These are phyloP conservation scores for Microcebus lehilahytsara DNA, from an alignment of 2,113 vertebrate genomes.

Conservation along the genomic window DNA sequence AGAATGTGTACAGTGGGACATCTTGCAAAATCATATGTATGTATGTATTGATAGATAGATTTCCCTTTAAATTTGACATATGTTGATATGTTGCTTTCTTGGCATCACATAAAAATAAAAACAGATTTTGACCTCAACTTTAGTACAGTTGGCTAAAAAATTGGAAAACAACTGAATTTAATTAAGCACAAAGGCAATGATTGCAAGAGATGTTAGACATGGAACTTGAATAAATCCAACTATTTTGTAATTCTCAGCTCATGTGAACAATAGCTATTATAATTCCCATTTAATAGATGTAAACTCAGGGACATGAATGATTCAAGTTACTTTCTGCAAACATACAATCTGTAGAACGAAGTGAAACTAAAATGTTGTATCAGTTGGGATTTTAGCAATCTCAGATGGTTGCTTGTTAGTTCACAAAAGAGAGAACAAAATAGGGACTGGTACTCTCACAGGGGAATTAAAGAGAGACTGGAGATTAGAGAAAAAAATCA, in stretches of 20 bases:
- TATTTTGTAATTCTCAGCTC: background rate
- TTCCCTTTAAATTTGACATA: constrained; percentile 30
- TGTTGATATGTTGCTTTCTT: constrained; percentile 5
- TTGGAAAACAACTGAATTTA: constrained; percentile 37
- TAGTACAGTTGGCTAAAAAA: background rate
- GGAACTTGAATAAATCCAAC: background rate
- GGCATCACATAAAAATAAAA: constrained; percentile 43
- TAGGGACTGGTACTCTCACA: background rate
- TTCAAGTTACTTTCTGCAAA: background rate
- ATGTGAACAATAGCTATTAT: constrained; percentile 1
- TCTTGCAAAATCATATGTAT: background rate
- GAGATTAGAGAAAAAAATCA: background rate
- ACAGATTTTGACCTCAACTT: constrained; percentile 7
- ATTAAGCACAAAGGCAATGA: constrained; percentile 38
- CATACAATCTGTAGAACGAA: background rate
- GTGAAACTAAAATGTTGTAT: background rate
- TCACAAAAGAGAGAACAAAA: background rate
- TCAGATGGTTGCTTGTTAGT: background rate
- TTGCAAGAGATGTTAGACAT: background rate
- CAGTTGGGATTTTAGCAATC: background rate
- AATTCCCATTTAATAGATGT: background rate
- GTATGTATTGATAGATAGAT: background rate
- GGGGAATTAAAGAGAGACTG: background rate
- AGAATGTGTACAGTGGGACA: background rate
- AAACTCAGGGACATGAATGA: background rate